phyloP scores from a whole-genome alignment of 2,797 vertebrate genomes.

The Lacerta agilis region DNA sequence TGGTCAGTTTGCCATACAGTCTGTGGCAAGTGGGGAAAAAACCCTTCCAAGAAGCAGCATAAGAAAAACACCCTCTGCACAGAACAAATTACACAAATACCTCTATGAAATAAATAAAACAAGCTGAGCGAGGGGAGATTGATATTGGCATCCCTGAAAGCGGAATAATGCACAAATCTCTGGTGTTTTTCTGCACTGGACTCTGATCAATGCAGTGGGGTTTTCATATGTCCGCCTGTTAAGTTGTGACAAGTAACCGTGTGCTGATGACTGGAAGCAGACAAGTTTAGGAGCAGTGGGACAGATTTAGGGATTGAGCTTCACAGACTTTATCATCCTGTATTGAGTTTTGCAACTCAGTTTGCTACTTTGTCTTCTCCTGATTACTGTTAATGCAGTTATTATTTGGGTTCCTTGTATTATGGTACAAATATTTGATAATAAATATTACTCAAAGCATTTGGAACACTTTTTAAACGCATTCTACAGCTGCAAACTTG shows the following conservation, averaged over 20 bases:
- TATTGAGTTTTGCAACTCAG: conserved; percentile 62
- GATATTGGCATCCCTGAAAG: conserved; percentile 37
- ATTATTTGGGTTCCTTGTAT: conserved; percentile 50
- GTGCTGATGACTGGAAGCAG: conserved; percentile 61
- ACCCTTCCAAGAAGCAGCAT: conserved; percentile 72
- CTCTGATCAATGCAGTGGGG: conserved; percentile 54
- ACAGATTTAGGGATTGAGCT: conserved; percentile 64
- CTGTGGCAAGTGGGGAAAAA: conserved; percentile 71
- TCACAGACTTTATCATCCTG: conserved; percentile 43
- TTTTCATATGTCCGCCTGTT: conserved; percentile 48
- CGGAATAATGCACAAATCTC: conserved; percentile 40
- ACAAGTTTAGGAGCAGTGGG: conserved; percentile 62
- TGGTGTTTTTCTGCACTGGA: conserved; percentile 54
- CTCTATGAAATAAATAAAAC: conserved; percentile 54
- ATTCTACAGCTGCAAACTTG: conserved; percentile 65
- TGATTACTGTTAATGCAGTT: conserved; percentile 23
- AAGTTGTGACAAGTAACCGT: conserved; percentile 45
- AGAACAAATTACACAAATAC: conserved; percentile 62
- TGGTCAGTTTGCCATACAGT: conserved; percentile 64
- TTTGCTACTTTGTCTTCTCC: conserved; percentile 60
- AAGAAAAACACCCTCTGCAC: conserved; percentile 54
- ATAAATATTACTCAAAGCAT: conserved; percentile 62
- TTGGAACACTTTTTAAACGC: conserved; percentile 68
- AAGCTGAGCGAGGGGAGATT: conserved; percentile 37
- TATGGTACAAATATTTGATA: conserved; percentile 60